These are phyloP conservation scores for Pteronotus mesoamericanus DNA, from an alignment of 2,797 vertebrate species.

Conservation along the genomic window DNA sequence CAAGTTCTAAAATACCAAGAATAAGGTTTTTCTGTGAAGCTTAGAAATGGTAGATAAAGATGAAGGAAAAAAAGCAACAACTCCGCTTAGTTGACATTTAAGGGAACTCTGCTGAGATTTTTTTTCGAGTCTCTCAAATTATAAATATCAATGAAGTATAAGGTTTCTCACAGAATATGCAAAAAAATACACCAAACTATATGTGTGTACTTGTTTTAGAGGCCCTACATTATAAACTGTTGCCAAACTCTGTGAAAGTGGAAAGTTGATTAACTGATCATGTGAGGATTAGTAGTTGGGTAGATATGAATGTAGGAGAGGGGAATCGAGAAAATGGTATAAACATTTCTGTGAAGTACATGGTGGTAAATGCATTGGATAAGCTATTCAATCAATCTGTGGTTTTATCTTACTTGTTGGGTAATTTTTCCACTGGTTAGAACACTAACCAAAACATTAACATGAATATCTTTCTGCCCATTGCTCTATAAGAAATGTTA, in stretches of 20 bases:
- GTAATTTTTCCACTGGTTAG: not conserved
- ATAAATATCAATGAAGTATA: not conserved
- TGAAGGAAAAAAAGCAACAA: not conserved
- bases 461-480: not conserved
- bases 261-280: not conserved
- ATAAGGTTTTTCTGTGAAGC: not conserved
- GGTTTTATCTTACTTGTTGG: not conserved
- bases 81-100: not conserved
- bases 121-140: slow-evolving; percentile 16
- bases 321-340: not conserved
- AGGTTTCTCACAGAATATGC: not conserved
- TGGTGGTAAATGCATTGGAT: not conserved
- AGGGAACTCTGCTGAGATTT: not conserved
- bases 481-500: not conserved
- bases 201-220: not conserved
- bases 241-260: not conserved
- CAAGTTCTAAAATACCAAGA: not conserved
- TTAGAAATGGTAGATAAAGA: not conserved
- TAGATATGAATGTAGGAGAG: not conserved
- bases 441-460: not conserved
- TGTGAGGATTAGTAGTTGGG: not conserved
- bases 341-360: not conserved
- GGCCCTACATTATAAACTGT: not conserved
- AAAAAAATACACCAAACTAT: not conserved
- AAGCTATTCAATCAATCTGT: not conserved